Evolutionary conservation across 2,888 invertebrate species (phyloP).

Genomic region (Selenia dentaria): DNA sequence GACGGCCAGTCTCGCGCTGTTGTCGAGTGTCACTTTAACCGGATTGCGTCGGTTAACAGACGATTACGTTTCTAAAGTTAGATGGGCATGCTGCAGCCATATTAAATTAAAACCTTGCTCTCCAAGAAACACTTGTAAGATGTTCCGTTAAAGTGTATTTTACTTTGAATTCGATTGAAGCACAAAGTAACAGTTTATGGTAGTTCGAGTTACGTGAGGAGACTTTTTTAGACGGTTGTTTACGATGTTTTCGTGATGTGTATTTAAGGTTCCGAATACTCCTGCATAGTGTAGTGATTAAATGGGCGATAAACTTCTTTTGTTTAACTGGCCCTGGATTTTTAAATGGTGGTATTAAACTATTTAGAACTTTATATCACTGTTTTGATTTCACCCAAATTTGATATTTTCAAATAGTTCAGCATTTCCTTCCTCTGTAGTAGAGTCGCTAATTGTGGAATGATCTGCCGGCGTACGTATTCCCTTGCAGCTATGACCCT

Average conservation of each 20-base stretch:
- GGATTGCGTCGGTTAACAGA: constrained; percentile 19
- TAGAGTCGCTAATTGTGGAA: too few relatives aligned
- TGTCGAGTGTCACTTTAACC: constrained; percentile 19
- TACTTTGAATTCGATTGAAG: background rate
- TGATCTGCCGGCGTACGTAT: too few relatives aligned
- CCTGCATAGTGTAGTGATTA: constrained; percentile 4
- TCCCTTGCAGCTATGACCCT: too few relatives aligned
- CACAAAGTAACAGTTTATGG: constrained; percentile 27
- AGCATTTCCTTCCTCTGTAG: too few relatives aligned
- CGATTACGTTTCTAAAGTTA: constrained; percentile 25
- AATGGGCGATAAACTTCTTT: constrained; percentile 15
- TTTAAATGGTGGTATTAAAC: background rate
- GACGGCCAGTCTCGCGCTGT: constrained; percentile 9
- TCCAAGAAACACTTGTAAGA: background rate
- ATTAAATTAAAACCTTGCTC: constrained; percentile 13
- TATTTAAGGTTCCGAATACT: constrained; percentile 17
- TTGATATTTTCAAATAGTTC: too few relatives aligned
- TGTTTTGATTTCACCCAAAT: too few relatives aligned
- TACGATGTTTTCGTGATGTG: constrained; percentile 26
- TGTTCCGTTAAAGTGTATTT: background rate
- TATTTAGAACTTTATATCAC: background rate
- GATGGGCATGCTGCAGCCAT: constrained; percentile 18
- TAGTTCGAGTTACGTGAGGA: constrained; percentile 24
- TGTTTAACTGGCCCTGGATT: constrained; percentile 15
- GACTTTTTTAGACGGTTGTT: constrained; percentile 27